Percentiles rank a stretch among this genome's conserved stretches.
Evolutionary conservation across 2,797 vertebrate genomes (phyloP).

Genomic region (Pseudochirops corinnae): DNA sequence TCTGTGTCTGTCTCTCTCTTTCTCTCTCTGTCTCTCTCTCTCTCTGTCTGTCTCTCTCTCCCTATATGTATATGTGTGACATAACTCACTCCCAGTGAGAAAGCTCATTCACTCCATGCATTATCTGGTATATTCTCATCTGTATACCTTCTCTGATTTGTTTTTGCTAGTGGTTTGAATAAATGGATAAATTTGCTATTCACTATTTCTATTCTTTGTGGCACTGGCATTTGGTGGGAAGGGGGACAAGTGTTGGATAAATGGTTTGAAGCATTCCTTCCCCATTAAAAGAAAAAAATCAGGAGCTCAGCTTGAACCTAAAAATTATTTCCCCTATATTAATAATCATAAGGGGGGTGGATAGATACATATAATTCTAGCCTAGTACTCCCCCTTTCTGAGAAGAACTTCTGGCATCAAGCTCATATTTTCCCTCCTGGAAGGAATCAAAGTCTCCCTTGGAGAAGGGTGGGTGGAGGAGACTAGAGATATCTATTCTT

Average conservation of each 20-base stretch:
- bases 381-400: neutral
- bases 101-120: neutral
- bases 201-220: neutral
- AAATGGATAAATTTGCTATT: neutral
- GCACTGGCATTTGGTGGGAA: neutral
- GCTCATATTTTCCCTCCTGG: neutral
- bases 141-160: neutral
- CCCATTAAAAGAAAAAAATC: neutral
- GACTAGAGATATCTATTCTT: neutral
- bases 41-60: too few species aligned
- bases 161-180: neutral
- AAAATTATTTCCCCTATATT: neutral
- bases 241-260: neutral
- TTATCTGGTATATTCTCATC: neutral
- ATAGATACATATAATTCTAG: neutral
- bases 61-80: too few species aligned
- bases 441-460: neutral
- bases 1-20: too few species aligned
- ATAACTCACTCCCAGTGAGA: neutral
- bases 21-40: too few species aligned
- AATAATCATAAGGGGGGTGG: neutral
- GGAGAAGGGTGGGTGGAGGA: neutral
- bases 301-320: neutral
- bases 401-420: neutral
- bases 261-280: neutral